Conservation (phyloP, 2,113 vertebrate species). For the Scomber japonicus region DNA sequence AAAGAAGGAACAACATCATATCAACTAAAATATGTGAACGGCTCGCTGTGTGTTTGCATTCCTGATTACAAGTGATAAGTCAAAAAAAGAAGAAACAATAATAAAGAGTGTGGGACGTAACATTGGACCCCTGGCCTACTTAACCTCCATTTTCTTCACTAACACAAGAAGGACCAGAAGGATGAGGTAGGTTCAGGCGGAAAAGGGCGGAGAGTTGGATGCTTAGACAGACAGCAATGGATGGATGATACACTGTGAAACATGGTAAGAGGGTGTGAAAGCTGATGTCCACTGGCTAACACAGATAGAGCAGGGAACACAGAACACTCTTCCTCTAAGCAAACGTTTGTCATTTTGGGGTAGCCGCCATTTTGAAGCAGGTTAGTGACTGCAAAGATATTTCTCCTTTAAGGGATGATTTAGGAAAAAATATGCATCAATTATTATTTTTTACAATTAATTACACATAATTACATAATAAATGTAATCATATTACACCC, state of each 20-base stretch:
- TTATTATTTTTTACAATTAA: not conserved
- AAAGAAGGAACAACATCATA: too few species aligned
- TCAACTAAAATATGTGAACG: too few species aligned
- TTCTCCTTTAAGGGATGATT: not conserved
- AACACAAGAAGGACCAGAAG: not conserved
- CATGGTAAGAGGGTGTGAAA: constrained; percentile 69
- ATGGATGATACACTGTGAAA: constrained; percentile 62
- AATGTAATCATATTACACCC: not conserved
- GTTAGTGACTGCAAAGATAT: not conserved
- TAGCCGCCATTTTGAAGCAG: constrained; percentile 20
- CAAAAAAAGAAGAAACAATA: too few species aligned
- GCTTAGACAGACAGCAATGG: constrained; percentile 14
- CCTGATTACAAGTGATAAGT: too few species aligned
- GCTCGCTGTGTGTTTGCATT: too few species aligned
- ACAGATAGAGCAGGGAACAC: not conserved
- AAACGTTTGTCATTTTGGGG: not conserved
- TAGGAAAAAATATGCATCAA: not conserved
- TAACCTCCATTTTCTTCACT: not conserved
- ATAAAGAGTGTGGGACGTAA: not conserved
- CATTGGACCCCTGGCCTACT: not conserved
- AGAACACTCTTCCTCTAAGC: constrained; percentile 11
- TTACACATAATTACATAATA: not conserved
- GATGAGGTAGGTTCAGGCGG: not conserved
- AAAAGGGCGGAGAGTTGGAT: not conserved
- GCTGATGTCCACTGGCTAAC: constrained; percentile 50